Base-by-base conservation (phyloP, 2,888 invertebrate species). In the Ptilodon capucinus region DNA sequence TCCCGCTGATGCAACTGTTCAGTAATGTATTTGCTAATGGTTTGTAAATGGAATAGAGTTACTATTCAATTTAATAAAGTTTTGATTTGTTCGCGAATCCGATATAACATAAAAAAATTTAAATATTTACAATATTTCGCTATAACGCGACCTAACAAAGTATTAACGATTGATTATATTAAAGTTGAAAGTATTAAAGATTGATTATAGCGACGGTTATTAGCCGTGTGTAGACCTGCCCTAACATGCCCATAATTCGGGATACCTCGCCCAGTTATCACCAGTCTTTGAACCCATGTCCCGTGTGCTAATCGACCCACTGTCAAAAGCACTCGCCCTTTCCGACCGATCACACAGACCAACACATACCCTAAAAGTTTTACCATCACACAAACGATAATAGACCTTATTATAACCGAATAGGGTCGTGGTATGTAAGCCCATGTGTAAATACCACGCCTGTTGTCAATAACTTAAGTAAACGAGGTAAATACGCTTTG, bases 291-390 rank as follows among this genome's bases (percentile, higher is more conserved):
- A 76, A 81, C 79, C 79, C 79, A 75, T 76, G 75, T 79, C 72
- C 76, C 68, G 75, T 74, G 74, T 75, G 76, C 78, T 83, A 82
- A 85, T 84, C 81, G 84, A 83, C 82, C 83, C 75, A 80, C 79
- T 85, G 85, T 85, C 85, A 84, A 74, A 71, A 78, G 72, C 85
- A 85, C 82, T 76, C 79, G 83, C 74, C 74, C 74, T 75, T 84
- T 83, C 76, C 79, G 68, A 77, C 70, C 74, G 76, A 81, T 81
- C 79, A 77, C 74, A 76, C 69, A 66, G 76, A 71, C 71, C 63
- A 64, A 59, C 68, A 58, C 49, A 59, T 60, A 43, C 47, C 60
- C 60, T 50, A 47, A 60, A 68, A 57, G 54, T 57, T 68, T 54
- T 40, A 16, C 41, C 6, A 19, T 11, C 41, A 28, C 13, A 34